Base-by-base conservation (phyloP, 2,888 invertebrate genomes). In the Lacanobia oleracea region DNA sequence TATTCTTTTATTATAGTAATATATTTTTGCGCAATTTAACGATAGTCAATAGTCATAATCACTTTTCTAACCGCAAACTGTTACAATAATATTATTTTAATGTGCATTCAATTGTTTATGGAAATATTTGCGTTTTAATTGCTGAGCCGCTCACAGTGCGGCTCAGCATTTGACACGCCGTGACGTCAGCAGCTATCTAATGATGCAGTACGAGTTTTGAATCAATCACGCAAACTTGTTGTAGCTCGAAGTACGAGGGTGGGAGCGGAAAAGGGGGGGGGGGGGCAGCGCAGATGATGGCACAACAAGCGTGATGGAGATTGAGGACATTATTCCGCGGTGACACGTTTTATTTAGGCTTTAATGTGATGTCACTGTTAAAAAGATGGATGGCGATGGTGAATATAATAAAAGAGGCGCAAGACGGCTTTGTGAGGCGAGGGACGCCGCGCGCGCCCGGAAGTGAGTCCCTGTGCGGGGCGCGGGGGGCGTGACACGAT, bases 271-370 rank as follows among this genome's bases (percentile, higher is more conserved):
- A n/a, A n/a, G n/a, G n/a, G n/a, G n/a, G n/a, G n/a, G n/a, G 33
- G 9, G n/a, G 10, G 43, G 16, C 16, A 45, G 37, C 1, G 23
- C 8, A 37, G 33, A 63, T 53, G 9, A 21, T 59, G 51, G 21
- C 53, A 66, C 57, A 60, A 64, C 51, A 66, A 61, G 63, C 50
- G 23, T 62, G 51, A 65, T 79, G 81, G 77, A 85, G 85, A 88
- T 84, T 84, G 87, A 84, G 75, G 75, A 67, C 87, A 87, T 90
- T 87, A 88, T 88, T 81, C 85, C 72, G 75, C 84, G 79, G 86
- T 88, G 88, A 88, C 88, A 86, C 86, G 83, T 88, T 91, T 89
- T 90, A 91, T 90, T 91, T 88, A 87, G 84, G 88, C 87, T 86
- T 89, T 89, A 89, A 89, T 88, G 89, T 90, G 88, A 90, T 88